Evolutionary conservation across 2,797 vertebrate species (phyloP).

Genomic region (Numenius phaeopus): DNA sequence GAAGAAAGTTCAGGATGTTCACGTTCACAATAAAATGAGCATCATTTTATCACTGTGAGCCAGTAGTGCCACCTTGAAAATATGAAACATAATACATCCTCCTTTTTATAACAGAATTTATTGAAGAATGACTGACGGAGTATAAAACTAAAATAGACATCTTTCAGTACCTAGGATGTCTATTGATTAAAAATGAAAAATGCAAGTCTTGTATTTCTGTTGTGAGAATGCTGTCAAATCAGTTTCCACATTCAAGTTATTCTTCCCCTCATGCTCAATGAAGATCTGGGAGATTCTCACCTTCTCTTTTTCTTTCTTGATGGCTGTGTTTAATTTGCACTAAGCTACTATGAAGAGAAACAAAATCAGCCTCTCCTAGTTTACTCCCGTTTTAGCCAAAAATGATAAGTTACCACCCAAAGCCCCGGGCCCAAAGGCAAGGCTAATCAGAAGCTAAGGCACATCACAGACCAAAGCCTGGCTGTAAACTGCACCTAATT

Average conservation of each 20-base stretch:
- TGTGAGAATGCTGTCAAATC: not conserved
- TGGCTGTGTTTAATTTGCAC: not conserved
- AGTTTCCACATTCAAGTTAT: not conserved
- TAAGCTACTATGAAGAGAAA: not conserved
- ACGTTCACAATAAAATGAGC: not conserved
- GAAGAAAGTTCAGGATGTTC: not conserved
- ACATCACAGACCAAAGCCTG: not conserved
- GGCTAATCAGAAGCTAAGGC: not conserved
- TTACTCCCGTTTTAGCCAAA: not conserved
- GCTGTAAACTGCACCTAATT: not conserved
- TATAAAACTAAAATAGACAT: not conserved
- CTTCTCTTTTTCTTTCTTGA: not conserved
- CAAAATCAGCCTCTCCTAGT: not conserved
- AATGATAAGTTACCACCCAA: not conserved
- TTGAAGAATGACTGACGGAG: not conserved
- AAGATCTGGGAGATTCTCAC: not conserved
- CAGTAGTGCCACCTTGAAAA: not conserved
- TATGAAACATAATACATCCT: not conserved
- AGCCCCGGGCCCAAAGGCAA: accelerated
- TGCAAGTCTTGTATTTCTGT: not conserved
- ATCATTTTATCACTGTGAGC: not conserved
- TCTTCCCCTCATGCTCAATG: accelerated
- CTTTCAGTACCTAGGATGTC: not conserved
- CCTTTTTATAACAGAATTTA: not conserved
- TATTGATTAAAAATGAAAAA: not conserved